Conservation (phyloP, 2,888 invertebrate genomes). For the Cylloceria caligata region DNA sequence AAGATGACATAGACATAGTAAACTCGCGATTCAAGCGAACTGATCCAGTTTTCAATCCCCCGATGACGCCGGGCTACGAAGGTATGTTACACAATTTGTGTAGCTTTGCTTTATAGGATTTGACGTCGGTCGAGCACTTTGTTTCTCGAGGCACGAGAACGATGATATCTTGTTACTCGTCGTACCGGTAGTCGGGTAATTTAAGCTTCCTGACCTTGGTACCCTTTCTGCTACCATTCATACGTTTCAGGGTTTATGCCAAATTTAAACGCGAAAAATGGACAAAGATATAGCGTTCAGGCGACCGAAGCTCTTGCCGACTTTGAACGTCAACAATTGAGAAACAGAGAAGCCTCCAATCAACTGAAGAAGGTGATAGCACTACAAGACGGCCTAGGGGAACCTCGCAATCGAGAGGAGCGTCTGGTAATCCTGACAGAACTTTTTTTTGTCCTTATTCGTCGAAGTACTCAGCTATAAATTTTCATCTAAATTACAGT, state of each 20-base stretch:
- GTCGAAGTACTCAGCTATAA: background rate
- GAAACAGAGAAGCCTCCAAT: constrained; percentile 87
- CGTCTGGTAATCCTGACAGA: constrained; percentile 85
- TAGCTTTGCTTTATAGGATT: constrained; percentile 11
- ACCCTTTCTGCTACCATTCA: background rate
- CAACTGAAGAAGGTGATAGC: constrained; percentile 87
- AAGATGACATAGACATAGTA: constrained; percentile 88
- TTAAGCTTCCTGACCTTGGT: constrained; percentile 47
- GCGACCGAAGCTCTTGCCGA: constrained; percentile 91
- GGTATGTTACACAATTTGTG: constrained; percentile 76
- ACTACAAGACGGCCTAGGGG: constrained; percentile 88
- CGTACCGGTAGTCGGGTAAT: constrained; percentile 32
- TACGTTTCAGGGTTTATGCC: constrained; percentile 88
- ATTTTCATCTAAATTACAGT: background rate
- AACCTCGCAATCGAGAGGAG: constrained; percentile 87
- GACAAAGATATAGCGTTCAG: constrained; percentile 90
- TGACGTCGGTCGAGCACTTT: constrained; percentile 26
- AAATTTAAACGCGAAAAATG: constrained; percentile 88
- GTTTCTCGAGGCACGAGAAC: constrained; percentile 38
- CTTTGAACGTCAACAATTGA: constrained; percentile 88
- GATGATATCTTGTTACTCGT: constrained; percentile 44
- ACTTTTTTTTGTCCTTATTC: background rate
- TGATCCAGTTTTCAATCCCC: constrained; percentile 90
- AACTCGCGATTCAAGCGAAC: constrained; percentile 88
- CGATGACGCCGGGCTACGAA: constrained; percentile 91